phyloP scores from a whole-genome alignment of 37 sponge, comb jelly and placozoan species.

The Trichoplax adhaerens region DNA sequence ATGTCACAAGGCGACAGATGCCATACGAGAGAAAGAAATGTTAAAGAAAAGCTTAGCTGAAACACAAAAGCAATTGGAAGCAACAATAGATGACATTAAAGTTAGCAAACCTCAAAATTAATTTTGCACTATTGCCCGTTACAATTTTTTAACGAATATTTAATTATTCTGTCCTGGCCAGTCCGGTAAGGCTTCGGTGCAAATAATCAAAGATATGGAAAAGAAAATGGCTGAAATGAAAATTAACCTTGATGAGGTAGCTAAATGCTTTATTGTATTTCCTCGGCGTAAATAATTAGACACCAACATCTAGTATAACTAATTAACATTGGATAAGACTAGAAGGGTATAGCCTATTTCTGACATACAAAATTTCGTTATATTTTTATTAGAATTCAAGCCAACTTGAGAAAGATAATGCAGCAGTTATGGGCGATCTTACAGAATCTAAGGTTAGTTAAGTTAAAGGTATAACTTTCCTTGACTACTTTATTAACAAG shows the following conservation, averaged over 20 bases:
- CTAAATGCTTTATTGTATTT: neutral
- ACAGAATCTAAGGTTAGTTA: too few species aligned
- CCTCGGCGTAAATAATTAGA: too few species aligned
- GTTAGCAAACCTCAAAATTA: conserved; percentile 10
- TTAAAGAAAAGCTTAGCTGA: neutral
- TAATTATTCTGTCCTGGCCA: neutral
- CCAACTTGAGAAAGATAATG: too few species aligned
- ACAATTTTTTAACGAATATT: too few species aligned
- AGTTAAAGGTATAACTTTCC: neutral
- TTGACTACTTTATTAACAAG: neutral
- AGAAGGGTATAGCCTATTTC: too few species aligned
- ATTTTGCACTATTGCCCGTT: neutral
- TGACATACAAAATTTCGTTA: too few species aligned
- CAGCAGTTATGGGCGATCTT: too few species aligned
- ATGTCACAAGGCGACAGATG: conserved; percentile 9
- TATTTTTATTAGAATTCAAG: too few species aligned
- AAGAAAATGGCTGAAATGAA: conserved; percentile 6
- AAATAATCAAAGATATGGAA: neutral
- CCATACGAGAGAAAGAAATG: conserved; percentile 10
- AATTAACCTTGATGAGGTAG: conserved; percentile 8
- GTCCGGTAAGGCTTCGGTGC: conserved; percentile 4
- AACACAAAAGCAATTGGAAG: conserved; percentile 3
- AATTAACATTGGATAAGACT: too few species aligned
- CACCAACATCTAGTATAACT: too few species aligned
- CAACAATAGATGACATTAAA: neutral